These are phyloP conservation scores for Drosophila equinoxialis DNA, from an alignment of 1,140 invertebrate genomes.

Conservation along the genomic window DNA sequence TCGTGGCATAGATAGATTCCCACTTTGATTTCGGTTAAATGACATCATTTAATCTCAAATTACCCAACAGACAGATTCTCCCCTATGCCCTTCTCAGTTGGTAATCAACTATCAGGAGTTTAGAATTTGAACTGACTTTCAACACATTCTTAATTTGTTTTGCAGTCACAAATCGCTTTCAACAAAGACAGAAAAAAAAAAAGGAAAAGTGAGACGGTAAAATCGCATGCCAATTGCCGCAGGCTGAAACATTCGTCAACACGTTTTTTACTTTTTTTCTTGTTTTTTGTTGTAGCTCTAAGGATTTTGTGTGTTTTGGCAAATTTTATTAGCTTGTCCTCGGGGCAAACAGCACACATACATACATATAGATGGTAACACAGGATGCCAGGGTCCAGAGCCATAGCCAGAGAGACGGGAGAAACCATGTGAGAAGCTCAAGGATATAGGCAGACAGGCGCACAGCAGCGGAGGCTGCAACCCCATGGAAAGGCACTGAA, in stretches of 20 bases:
- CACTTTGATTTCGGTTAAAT: not conserved
- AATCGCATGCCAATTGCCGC: slow-evolving; percentile 42
- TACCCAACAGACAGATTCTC: not conserved
- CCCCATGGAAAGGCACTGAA: slow-evolving; percentile 19
- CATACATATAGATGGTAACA: slow-evolving; percentile 6
- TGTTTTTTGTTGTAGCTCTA: slow-evolving; percentile 21
- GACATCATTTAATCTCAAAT: slow-evolving; percentile 7
- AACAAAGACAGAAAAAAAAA: not conserved
- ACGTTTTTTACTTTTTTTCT: slow-evolving; percentile 33
- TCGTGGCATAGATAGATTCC: not conserved
- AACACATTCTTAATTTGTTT: slow-evolving; percentile 70
- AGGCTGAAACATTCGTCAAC: slow-evolving; percentile 52
- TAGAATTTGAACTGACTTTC: slow-evolving; percentile 50
- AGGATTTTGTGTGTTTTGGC: slow-evolving; percentile 58
- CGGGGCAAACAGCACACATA: slow-evolving; percentile 40
- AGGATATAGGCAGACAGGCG: slow-evolving; percentile 67
- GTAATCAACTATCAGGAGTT: slow-evolving; percentile 27
- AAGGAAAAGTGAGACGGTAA: not conserved
- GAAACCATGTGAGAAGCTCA: slow-evolving; percentile 44
- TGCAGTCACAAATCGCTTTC: slow-evolving; percentile 54
- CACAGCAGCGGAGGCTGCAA: slow-evolving; percentile 54
- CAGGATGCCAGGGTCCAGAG: slow-evolving; percentile 6
- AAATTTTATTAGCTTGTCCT: slow-evolving; percentile 80
- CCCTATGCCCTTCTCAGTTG: not conserved
- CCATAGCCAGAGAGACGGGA: slow-evolving; percentile 7